Evolutionary conservation across 2,797 vertebrate genomes (phyloP).

Genomic region (Enteromius paludinosus): DNA sequence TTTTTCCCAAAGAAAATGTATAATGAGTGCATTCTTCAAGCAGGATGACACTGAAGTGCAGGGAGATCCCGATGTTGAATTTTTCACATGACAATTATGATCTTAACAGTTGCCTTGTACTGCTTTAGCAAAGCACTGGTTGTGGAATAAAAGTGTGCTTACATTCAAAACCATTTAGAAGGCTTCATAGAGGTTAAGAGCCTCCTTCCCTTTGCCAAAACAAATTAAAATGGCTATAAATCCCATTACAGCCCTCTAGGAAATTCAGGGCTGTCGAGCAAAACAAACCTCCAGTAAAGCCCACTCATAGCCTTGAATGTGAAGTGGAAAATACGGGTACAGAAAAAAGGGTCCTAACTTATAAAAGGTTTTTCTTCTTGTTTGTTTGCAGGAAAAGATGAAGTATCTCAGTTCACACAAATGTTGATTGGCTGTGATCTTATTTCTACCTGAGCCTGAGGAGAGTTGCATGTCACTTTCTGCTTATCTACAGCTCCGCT

Average conservation of each 20-base stretch:
- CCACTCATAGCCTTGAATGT: background rate
- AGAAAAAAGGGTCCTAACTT: background rate
- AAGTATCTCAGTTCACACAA: background rate
- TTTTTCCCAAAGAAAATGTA: background rate
- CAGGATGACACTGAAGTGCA: background rate
- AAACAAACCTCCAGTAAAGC: background rate
- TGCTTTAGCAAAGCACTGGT: conserved; percentile 1
- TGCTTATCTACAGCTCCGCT: conserved; percentile 29
- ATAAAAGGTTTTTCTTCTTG: background rate
- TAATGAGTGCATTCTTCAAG: background rate
- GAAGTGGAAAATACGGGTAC: background rate
- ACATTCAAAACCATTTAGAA: background rate
- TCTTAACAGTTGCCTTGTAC: background rate
- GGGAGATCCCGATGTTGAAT: background rate
- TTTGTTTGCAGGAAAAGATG: conserved; percentile 12
- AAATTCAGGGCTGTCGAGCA: background rate
- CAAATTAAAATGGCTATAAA: background rate
- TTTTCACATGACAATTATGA: background rate
- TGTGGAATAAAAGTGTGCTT: background rate
- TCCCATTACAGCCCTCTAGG: background rate
- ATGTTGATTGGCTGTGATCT: background rate
- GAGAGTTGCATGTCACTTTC: conserved; percentile 18
- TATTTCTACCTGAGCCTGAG: background rate
- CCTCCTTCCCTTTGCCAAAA: conserved; percentile 14
- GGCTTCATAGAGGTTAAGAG: conserved; percentile 17